Base-by-base conservation (phyloP, 2,113 vertebrate genomes). In the Rhegmatorhina hoffmannsi region DNA sequence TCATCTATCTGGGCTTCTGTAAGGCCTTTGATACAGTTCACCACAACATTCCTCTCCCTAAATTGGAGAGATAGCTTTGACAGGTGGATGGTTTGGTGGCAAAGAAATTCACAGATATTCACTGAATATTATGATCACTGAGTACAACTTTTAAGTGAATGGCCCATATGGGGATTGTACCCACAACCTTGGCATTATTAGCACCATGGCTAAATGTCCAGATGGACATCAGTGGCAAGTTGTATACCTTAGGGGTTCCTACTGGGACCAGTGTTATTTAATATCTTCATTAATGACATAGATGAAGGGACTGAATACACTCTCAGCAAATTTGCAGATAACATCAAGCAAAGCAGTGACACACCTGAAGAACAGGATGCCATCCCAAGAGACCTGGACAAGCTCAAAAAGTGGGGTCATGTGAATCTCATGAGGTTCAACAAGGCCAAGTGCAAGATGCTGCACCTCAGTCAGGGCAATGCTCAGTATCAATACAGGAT, bases 291-390 rank as follows among this genome's bases (percentile, higher is more conserved):
- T 58, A 64, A 49, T 9, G 6, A 34, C 25, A 26, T 25, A n/a
- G 43, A 64, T 0, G 0, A 64, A 50, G 43, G 17, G 17, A 58
- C 6, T 0, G 1, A 64, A 26, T 10, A 25, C 17, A 28, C 11
- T 11, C 26, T 60, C 28, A 33, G 36, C 9, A 31, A 9, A 43
- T 43, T 5, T 43, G 34, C 13, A 64, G 40, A 26, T 15, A 31
- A 21, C 34, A 58, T 25, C 29, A 56, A 64, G 58, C 11, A 73
- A 50, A 72, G 20, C 31, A 34, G 25, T 1, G 52, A 59, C 8
- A n/a, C 17, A 28, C 26, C 23, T 28, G 36, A 66, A 58, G 33
- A 36, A 33, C 26, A 13, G 25, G 36, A 58, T 50, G 26, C 7
- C 36, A 33, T 50, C 44, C 31, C 23, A 36, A 52, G 12, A 15